Evolutionary conservation across 2,888 invertebrate species (phyloP).

Genomic region (Lathronympha strigana): DNA sequence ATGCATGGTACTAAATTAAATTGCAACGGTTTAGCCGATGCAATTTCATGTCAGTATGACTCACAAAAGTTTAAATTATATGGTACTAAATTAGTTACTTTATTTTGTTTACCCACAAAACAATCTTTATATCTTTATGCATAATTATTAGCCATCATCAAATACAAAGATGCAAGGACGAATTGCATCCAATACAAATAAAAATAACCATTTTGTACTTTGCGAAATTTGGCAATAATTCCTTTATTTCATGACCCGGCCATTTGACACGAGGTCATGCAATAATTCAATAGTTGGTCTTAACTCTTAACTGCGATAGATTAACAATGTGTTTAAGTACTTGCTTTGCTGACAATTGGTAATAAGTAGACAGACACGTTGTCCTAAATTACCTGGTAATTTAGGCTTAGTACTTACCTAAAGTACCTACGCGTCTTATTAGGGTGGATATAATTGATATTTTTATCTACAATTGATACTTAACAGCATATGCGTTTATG

Average conservation of each 20-base stretch:
- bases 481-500: no score
- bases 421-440: no score
- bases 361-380: background rate
- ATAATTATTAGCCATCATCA: background rate
- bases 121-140: no score
- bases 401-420: no score
- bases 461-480: no score
- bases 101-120: no score
- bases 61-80: no score
- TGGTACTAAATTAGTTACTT: no score
- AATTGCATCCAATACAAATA: conserved; percentile 16
- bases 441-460: no score
- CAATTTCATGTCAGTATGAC: no score
- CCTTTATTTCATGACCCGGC: conserved; percentile 16
- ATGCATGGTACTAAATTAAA: no score
- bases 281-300: conserved; percentile 1
- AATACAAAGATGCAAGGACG: background rate
- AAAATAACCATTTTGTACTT: background rate
- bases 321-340: conserved; percentile 22
- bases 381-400: background rate
- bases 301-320: conserved; percentile 5
- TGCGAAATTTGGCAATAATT: conserved; percentile 27
- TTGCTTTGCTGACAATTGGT: conserved; percentile 20
- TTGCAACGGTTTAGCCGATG: no score
- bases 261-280: conserved; percentile 35